These are phyloP conservation scores for Melanotaenia maccullochi DNA, from an alignment of 2,797 vertebrate species.

Conservation along the genomic window DNA sequence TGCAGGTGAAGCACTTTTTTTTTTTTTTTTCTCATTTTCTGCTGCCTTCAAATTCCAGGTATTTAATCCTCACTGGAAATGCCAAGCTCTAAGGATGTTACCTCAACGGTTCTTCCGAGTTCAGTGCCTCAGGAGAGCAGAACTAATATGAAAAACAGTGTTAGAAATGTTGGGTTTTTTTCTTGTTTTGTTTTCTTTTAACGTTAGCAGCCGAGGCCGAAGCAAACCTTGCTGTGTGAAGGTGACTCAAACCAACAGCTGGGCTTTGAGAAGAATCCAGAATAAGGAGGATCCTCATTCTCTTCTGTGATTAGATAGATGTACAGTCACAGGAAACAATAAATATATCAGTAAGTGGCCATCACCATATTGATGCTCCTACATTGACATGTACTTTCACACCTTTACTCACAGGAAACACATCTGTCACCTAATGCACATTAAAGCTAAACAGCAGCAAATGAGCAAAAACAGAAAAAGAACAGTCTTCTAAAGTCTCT, in stretches of 20 bases:
- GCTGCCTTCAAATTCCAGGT: constrained; percentile 73
- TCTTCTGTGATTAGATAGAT: constrained; percentile 54
- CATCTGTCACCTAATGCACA: constrained; percentile 5
- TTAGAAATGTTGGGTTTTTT: constrained; percentile 62
- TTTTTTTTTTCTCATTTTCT: constrained; percentile 71
- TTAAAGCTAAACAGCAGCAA: constrained; percentile 13
- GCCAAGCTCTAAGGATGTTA: constrained; percentile 75
- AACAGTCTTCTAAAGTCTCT: constrained; percentile 5
- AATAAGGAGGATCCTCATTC: constrained; percentile 51
- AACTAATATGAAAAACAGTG: constrained; percentile 74
- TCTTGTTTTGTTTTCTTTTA: constrained; percentile 70
- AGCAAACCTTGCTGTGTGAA: constrained; percentile 61
- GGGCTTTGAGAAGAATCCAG: constrained; percentile 63
- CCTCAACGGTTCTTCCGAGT: constrained; percentile 68
- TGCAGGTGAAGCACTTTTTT: constrained; percentile 49
- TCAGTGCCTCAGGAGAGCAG: constrained; percentile 66
- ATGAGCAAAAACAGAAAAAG: constrained; percentile 18
- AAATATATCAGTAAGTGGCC: constrained; percentile 23
- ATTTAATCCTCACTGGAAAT: constrained; percentile 79
- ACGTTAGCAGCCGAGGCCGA: constrained; percentile 59
- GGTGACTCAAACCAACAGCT: constrained; percentile 59
- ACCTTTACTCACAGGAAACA: constrained; percentile 1
- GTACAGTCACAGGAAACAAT: constrained; percentile 46
- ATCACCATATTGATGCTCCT: constrained; percentile 22
- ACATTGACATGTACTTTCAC: neutral